Base-by-base conservation (phyloP, 2,113 vertebrate genomes). In the Gymnobelideus leadbeateri region DNA sequence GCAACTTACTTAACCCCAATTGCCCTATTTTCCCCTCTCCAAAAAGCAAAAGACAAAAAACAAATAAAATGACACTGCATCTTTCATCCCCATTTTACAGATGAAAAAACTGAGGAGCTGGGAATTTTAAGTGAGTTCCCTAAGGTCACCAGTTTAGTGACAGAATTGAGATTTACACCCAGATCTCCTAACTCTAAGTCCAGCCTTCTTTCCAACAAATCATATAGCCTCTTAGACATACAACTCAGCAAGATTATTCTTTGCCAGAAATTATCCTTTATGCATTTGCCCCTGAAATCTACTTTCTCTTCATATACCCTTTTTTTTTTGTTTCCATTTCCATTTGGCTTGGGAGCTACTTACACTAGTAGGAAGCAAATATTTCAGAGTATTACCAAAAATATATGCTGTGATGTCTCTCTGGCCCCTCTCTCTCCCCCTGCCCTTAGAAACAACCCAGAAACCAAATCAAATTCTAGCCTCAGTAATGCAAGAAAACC, bases 401-500 rank as follows among this genome's bases (percentile, higher is more conserved):
- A 93, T 49, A 55, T 16, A 23, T 3, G 52, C 2, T 43, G 19
- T 50, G 54, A 37, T 47, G 24, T 12, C 28, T 91, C 89, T 43
- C 37, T 77, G 68, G 14, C 37, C 1, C 37, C 5, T 77, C 68
- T 77, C 37, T n/a, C 6, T 43, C 7, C 1, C 14, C n/a, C 68
- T 84, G 19, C 16, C 68, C 23, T 3, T 43, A 8, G 28, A 89
- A 2, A 53, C 19, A 6, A 14, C 37, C 2, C 16, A 10, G 23
- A 91, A 91, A 96, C 37, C 52, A 90, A 7, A 89, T 47, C 50
- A 47, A 68, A 14, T 92, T 55, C 53, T 52, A 68, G 94, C 37
- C 49, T 92, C 47, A 51, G 50, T 43, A 23, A 84, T 8, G n/a
- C 47, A 89, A 61, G 28, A 31, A 92, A 95, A 46, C 1, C 7